These are phyloP conservation scores for Threskiornis aethiopicus DNA, from an alignment of 2,797 vertebrate species.

Conservation along the genomic window DNA sequence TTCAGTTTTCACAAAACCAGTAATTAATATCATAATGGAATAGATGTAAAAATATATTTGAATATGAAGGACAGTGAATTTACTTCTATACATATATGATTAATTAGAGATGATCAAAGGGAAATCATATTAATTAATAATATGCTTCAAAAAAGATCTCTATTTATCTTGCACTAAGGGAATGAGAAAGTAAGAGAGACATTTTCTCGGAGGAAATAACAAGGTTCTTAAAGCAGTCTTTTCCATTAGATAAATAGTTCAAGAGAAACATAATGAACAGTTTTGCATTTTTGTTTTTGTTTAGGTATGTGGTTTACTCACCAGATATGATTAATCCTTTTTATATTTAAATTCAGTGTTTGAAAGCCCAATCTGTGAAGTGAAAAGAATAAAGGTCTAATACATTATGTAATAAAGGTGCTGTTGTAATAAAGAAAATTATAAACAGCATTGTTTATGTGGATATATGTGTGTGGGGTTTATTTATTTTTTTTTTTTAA, in stretches of 20 bases:
- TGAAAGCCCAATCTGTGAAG: background rate
- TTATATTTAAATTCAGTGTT: background rate
- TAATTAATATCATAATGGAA: background rate
- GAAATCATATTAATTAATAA: background rate
- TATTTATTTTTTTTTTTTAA: background rate
- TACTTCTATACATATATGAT: background rate
- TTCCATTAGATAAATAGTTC: background rate
- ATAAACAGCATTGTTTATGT: background rate
- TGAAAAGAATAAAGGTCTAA: background rate
- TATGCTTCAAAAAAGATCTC: background rate
- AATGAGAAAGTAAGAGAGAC: background rate
- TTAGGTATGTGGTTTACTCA: background rate
- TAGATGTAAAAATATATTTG: background rate
- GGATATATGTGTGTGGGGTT: too few relatives aligned
- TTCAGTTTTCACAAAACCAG: background rate
- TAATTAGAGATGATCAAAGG: background rate
- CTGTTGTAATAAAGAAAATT: background rate
- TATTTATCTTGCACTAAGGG: background rate
- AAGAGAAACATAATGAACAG: background rate
- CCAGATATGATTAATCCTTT: background rate
- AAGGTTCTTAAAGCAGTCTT: accelerated
- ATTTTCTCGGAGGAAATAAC: background rate
- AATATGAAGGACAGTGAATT: background rate
- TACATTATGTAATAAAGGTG: background rate
- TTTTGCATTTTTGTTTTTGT: background rate